These are phyloP conservation scores for Pterocles burchelli DNA, from an alignment of 2,113 vertebrate species.

Conservation along the genomic window DNA sequence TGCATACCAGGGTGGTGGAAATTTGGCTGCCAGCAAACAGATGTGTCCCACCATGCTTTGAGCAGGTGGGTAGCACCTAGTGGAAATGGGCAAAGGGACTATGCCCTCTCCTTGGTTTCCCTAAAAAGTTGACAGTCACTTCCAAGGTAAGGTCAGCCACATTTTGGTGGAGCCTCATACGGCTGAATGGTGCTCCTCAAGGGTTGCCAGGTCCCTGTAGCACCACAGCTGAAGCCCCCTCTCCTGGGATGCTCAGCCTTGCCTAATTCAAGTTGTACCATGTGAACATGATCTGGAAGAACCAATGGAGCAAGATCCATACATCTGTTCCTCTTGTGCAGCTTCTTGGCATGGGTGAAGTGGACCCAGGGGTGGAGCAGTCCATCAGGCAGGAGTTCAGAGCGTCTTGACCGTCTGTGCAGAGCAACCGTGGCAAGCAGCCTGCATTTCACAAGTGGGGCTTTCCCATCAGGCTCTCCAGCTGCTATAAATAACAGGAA, in stretches of 20 bases:
- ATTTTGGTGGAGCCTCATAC: fast-evolving
- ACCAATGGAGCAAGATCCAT: background rate
- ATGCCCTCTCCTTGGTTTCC: background rate
- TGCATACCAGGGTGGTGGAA: background rate
- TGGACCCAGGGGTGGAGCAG: background rate
- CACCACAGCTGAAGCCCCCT: background rate
- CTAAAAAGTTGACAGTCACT: background rate
- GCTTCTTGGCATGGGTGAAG: background rate
- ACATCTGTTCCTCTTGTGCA: fast-evolving
- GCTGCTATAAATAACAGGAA: conserved; percentile 70
- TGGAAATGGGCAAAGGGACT: background rate
- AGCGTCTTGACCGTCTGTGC: background rate
- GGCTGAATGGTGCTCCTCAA: background rate
- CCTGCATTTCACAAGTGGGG: conserved; percentile 52
- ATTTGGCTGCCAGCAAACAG: background rate
- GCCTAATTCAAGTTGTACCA: background rate
- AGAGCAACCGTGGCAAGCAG: background rate
- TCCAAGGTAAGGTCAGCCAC: background rate
- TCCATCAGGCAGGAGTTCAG: background rate
- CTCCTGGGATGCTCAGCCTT: background rate
- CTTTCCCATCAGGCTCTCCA: conserved; percentile 66
- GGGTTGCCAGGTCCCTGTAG: background rate
- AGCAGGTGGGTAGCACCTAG: background rate
- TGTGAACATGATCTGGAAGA: background rate
- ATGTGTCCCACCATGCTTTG: fast-evolving